Percentiles rank a stretch among this genome's conserved stretches.
Evolutionary conservation across 2,888 invertebrate species (phyloP).

Genomic region (Caenorhabditis auriculariae): DNA sequence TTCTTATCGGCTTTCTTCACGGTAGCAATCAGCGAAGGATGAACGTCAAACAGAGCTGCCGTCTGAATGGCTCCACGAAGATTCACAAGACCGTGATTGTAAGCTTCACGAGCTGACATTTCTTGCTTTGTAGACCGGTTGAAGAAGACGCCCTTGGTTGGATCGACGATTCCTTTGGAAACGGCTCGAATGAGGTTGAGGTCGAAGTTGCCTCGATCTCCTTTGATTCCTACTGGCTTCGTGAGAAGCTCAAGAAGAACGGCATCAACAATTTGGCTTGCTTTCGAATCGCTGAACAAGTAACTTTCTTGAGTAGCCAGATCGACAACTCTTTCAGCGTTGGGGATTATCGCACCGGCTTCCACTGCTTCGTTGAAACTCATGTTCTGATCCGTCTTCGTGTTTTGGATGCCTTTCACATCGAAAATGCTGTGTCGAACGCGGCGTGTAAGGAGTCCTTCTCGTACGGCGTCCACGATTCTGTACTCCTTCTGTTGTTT

Average conservation of each 20-base stretch:
- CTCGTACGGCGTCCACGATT: slow-evolving; percentile 82
- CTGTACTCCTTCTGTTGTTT: slow-evolving; percentile 62
- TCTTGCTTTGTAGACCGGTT: slow-evolving; percentile 69
- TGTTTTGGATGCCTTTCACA: slow-evolving; percentile 83
- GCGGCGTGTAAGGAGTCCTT: slow-evolving; percentile 84
- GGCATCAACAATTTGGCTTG: slow-evolving; percentile 64
- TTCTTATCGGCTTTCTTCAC: slow-evolving; percentile 80
- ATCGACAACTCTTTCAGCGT: slow-evolving; percentile 65
- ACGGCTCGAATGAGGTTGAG: slow-evolving; percentile 80
- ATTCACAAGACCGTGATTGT: slow-evolving; percentile 81
- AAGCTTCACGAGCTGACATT: slow-evolving; percentile 79
- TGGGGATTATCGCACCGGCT: slow-evolving; percentile 77
- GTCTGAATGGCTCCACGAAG: slow-evolving; percentile 83
- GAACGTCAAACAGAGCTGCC: slow-evolving; percentile 80
- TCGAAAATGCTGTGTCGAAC: slow-evolving; percentile 85
- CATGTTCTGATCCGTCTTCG: slow-evolving; percentile 78
- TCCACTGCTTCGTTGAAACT: slow-evolving; percentile 81
- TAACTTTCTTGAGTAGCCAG: slow-evolving; percentile 44
- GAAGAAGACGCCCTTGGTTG: slow-evolving; percentile 74
- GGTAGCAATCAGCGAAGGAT: slow-evolving; percentile 57
- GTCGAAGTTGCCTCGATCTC: slow-evolving; percentile 75
- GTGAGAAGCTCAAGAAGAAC: slow-evolving; percentile 75
- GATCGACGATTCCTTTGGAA: slow-evolving; percentile 81
- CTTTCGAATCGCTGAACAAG: slow-evolving; percentile 60
- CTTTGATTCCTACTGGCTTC: slow-evolving; percentile 77